phyloP scores from a whole-genome alignment of 2,113 vertebrate species.

The Pygoscelis antarcticus region DNA sequence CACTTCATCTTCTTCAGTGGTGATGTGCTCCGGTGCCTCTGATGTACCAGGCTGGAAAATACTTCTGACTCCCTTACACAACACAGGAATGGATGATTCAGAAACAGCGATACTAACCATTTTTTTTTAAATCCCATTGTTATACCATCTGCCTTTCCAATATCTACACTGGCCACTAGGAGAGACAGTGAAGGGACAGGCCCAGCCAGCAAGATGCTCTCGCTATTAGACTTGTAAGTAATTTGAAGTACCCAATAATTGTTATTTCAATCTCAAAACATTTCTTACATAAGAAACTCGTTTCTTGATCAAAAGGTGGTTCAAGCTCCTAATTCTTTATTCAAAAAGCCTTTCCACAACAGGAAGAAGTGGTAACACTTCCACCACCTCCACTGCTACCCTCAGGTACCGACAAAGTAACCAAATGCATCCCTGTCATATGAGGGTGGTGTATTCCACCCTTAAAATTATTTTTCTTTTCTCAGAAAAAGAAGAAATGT shows the following conservation, averaged over 20 bases:
- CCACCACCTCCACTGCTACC: not conserved
- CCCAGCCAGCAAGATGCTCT: not conserved
- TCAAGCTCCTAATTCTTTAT: not conserved
- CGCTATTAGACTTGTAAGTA: no score
- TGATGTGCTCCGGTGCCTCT: not conserved
- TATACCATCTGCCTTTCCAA: not conserved
- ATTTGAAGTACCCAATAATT: not conserved
- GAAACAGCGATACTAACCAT: rapidly evolving
- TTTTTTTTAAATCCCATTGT: not conserved
- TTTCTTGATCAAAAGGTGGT: not conserved
- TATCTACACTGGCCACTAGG: rapidly evolving
- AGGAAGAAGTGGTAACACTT: not conserved
- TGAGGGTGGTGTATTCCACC: not conserved
- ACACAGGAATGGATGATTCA: not conserved
- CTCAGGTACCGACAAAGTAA: not conserved
- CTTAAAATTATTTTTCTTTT: not conserved
- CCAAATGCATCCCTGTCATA: rapidly evolving
- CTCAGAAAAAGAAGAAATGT: not conserved
- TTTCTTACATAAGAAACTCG: not conserved
- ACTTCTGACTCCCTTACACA: no score
- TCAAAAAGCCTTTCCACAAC: not conserved
- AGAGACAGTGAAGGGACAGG: not conserved
- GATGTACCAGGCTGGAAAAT: not conserved
- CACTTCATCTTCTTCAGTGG: not conserved
- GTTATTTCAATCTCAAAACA: not conserved